Evolutionary conservation across 1,140 invertebrate genomes (phyloP).

Genomic region (Hylaeus volcanicus): DNA sequence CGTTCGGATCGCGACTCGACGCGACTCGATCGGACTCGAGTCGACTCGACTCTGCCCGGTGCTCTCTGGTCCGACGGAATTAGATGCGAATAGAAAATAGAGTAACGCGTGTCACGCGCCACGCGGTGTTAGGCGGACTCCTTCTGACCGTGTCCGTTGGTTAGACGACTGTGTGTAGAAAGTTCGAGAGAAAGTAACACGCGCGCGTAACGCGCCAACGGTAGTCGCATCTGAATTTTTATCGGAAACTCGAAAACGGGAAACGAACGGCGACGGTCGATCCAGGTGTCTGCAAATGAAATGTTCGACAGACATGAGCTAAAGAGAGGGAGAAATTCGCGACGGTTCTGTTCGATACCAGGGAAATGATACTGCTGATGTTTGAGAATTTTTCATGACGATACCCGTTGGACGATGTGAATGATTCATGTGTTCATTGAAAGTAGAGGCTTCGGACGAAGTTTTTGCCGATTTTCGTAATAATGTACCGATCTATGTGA

Average conservation of each 20-base stretch:
- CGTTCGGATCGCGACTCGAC: not conserved
- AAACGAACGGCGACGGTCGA: not conserved
- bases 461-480: too few relatives aligned
- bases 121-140: constrained; percentile 49
- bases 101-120: constrained; percentile 53
- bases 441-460: too few relatives aligned
- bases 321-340: too few relatives aligned
- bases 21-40: constrained; percentile 16
- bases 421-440: too few relatives aligned
- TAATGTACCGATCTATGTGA: too few relatives aligned
- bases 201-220: constrained; percentile 21
- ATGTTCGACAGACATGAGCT: not conserved
- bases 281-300: not conserved
- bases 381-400: too few relatives aligned
- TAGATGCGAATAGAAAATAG: constrained; percentile 73
- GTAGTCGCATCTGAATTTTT: not conserved
- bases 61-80: constrained; percentile 59
- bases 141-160: constrained; percentile 37
- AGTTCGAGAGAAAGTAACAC: constrained; percentile 44
- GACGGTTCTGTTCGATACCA: too few relatives aligned
- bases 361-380: too few relatives aligned
- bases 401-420: too few relatives aligned
- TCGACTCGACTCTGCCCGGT: constrained; percentile 9
- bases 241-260: not conserved
- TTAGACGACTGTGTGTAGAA: constrained; percentile 30